Evolutionary conservation across 2,888 invertebrate species (phyloP), one percentile per base, ranked within the genome.

Genomic region (Oegoconia quadripuncta): DNA sequence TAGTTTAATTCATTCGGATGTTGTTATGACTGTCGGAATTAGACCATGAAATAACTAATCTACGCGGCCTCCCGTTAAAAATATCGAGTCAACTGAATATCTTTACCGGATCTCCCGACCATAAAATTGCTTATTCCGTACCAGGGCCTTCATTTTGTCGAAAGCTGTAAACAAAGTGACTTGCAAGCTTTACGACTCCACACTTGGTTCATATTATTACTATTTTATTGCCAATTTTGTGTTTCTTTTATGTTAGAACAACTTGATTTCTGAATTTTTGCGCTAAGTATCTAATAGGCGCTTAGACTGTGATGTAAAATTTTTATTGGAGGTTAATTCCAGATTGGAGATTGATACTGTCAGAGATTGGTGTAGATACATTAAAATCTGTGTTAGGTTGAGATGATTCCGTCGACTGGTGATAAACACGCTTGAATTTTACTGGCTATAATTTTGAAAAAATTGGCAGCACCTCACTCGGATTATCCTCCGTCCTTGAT

Each of bases 151-250:
- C 57, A 57, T 60, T 59, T 54, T 50, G 50, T 34, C 28, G 28
- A 45, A 48, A 51, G 62, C 52, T 55, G 60, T 62, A 59, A 59
- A 64, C 55, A 57, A 55, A 47, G 39, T 46, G 50, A 52, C 48
- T 59, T 49, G 39, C 44, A 39, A 34, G 27, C 37, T 56, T 66
- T 64, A 65, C 48, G 59, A 53, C 46, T 48, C 48, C 51, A 52
- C 51, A 55, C 55, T 58, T 55, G 35, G 46, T 59, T 25, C 11
- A 25, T 11, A 56, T 56, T 65, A 58, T 56, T 54, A 43, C 52
- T 41, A 54, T 47, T 60, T 63, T 64, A 65, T 63, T 52, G 52
- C 51, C 46, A 44, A 50, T 53, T 56, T 57, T 48, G 57, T 59
- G 48, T 56, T 59, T 61, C 65, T 65, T 58, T 60, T 60, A 42